Percentiles rank a stretch among this genome's conserved stretches.
These are phyloP conservation scores for Gopherus flavomarginatus DNA, from an alignment of 2,113 vertebrate species.

Conservation along the genomic window DNA sequence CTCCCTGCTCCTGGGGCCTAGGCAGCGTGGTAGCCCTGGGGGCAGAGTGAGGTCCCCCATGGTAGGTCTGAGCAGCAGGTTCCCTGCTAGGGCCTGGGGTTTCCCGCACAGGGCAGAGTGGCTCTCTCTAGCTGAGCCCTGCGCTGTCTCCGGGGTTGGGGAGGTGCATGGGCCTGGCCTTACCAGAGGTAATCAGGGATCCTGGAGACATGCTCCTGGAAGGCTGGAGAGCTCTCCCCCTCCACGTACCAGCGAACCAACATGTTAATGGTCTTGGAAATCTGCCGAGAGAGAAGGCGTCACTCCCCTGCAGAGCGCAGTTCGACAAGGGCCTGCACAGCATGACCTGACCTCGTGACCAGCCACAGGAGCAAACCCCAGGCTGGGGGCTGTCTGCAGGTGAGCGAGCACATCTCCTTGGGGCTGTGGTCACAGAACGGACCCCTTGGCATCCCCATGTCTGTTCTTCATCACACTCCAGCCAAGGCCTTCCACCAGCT, in stretches of 20 bases:
- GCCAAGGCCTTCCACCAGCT: not conserved
- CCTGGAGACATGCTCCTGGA: conserved; percentile 91
- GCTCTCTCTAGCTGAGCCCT: not conserved
- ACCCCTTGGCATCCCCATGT: not conserved
- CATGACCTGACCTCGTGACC: not conserved
- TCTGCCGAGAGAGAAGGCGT: conserved; percentile 76
- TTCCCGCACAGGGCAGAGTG: not conserved
- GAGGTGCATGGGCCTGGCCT: conserved; percentile 40
- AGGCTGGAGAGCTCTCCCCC: conserved; percentile 84
- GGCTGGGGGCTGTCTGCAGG: too few species aligned
- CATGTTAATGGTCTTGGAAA: conserved; percentile 97
- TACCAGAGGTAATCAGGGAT: conserved; percentile 97
- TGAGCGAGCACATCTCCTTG: too few species aligned
- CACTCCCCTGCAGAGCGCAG: not conserved
- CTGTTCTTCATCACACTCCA: not conserved
- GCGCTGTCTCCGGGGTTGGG: not conserved
- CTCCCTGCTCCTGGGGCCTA: not conserved
- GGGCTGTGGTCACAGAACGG: not conserved
- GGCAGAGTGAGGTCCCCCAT: not conserved
- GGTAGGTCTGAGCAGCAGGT: not conserved
- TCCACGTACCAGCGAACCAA: conserved; percentile 91
- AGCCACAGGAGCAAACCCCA: not conserved
- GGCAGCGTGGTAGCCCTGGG: not conserved
- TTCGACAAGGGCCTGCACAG: not conserved
- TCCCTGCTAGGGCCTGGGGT: not conserved